These are phyloP conservation scores for Aspidiotus rigidus DNA, from an alignment of 2,888 invertebrate genomes.

Conservation along the genomic window DNA sequence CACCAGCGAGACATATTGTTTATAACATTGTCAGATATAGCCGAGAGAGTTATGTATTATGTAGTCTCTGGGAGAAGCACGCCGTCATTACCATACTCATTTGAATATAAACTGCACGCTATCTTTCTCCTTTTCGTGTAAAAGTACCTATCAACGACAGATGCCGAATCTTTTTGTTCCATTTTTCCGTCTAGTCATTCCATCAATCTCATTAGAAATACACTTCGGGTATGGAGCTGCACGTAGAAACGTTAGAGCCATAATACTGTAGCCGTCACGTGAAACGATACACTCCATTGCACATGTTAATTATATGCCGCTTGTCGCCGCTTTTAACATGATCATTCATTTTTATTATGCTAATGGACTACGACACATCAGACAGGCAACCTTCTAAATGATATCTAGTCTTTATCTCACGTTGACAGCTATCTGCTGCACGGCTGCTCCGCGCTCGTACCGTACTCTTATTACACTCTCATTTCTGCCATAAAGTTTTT, in stretches of 20 bases:
- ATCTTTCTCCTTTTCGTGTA: background rate
- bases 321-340: conserved; percentile 31
- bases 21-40: too few relatives aligned
- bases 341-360: conserved; percentile 34
- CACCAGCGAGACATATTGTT: too few relatives aligned
- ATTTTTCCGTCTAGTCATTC: conserved; percentile 26
- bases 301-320: conserved; percentile 29
- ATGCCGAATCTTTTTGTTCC: conserved; percentile 24
- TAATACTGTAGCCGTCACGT: conserved; percentile 13
- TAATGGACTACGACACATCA: conserved; percentile 31
- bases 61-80: too few relatives aligned
- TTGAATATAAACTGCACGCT: conserved; percentile 10
- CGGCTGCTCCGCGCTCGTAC: background rate
- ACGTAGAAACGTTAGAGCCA: background rate
- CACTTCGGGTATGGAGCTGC: background rate
- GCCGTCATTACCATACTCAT: conserved; percentile 18
- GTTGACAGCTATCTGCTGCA: conserved; percentile 26
- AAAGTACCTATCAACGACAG: conserved; percentile 16
- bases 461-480: background rate
- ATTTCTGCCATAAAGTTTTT: background rate
- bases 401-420: conserved; percentile 30
- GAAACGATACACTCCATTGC: conserved; percentile 26
- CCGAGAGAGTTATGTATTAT: too few relatives aligned
- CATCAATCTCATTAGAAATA: conserved; percentile 29
- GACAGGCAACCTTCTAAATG: conserved; percentile 29